phyloP scores from a whole-genome alignment of 2,113 vertebrate species.

The Corythoichthys intestinalis region DNA sequence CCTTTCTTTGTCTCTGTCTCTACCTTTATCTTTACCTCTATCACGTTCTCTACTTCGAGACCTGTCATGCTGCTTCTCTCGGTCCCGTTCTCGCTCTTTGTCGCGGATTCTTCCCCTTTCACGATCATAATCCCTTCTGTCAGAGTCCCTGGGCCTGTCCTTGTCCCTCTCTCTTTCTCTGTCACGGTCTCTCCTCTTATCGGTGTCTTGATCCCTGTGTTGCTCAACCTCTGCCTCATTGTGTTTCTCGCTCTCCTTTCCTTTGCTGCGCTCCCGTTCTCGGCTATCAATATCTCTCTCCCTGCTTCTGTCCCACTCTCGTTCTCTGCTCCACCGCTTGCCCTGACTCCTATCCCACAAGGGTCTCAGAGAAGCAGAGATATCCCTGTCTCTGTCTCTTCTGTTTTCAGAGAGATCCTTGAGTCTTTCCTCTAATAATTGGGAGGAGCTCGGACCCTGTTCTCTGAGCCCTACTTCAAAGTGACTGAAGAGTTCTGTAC shows the following conservation, averaged over 20 bases:
- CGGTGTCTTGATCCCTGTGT: constrained; percentile 38
- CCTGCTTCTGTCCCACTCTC: constrained; percentile 69
- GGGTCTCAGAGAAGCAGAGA: constrained; percentile 42
- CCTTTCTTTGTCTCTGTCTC: constrained; percentile 42
- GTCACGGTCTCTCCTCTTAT: constrained; percentile 48
- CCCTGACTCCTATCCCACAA: constrained; percentile 75
- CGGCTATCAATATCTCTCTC: constrained; percentile 61
- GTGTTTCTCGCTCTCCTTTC: constrained; percentile 41
- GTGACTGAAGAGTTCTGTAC: constrained; percentile 74
- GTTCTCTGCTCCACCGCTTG: constrained; percentile 73
- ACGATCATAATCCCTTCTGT: constrained; percentile 23
- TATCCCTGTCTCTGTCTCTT: constrained; percentile 72
- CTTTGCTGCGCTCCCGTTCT: constrained; percentile 49
- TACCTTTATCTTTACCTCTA: constrained; percentile 51
- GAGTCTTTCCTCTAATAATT: constrained; percentile 73
- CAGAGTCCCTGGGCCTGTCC: constrained; percentile 45
- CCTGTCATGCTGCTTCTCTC: constrained; percentile 54
- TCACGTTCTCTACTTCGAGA: constrained; percentile 34
- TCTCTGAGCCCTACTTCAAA: constrained; percentile 77
- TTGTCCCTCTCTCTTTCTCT: constrained; percentile 59
- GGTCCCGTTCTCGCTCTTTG: constrained; percentile 37
- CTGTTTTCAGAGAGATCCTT: constrained; percentile 75
- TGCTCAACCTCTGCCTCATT: constrained; percentile 56
- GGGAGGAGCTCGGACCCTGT: constrained; percentile 57
- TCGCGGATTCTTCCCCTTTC: constrained; percentile 35